Conservation (phyloP, 2,797 vertebrate genomes). For the Hemitrygon akajei region DNA sequence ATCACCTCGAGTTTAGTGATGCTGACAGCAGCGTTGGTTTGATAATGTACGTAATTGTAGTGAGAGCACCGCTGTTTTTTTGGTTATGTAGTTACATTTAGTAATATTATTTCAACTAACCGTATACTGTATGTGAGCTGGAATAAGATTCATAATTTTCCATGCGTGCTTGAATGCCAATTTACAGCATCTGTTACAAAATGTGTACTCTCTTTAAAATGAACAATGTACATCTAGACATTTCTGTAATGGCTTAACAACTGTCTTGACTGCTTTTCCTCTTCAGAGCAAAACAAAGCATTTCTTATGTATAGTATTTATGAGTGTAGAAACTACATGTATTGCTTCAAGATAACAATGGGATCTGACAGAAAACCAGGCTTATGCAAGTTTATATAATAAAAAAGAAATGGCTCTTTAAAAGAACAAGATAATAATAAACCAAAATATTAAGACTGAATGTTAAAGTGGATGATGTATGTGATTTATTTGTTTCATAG, state of each 20-base stretch:
- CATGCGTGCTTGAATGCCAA: conserved; percentile 34
- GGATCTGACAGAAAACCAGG: background rate
- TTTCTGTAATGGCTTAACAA: conserved; percentile 13
- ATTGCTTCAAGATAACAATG: background rate
- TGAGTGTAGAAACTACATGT: too few relatives aligned
- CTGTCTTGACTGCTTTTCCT: background rate
- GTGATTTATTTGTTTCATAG: background rate
- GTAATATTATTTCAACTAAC: conserved; percentile 39
- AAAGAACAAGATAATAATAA: background rate
- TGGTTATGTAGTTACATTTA: conserved; percentile 16
- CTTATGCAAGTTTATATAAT: background rate
- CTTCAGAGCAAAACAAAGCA: conserved; percentile 22
- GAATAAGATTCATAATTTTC: conserved; percentile 40
- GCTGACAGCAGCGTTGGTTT: conserved; percentile 27
- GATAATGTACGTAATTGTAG: conserved; percentile 33
- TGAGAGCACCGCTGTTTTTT: conserved; percentile 45
- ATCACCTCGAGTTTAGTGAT: background rate
- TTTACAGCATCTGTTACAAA: conserved; percentile 41
- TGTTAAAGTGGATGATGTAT: background rate
- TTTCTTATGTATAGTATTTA: background rate
- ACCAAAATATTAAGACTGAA: background rate
- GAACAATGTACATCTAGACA: background rate
- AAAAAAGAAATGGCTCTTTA: background rate
- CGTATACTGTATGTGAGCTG: conserved; percentile 28
- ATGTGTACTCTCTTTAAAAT: conserved; percentile 2